Conservation (phyloP, 2,113 vertebrate species). For the Phyllostomus discolor region DNA sequence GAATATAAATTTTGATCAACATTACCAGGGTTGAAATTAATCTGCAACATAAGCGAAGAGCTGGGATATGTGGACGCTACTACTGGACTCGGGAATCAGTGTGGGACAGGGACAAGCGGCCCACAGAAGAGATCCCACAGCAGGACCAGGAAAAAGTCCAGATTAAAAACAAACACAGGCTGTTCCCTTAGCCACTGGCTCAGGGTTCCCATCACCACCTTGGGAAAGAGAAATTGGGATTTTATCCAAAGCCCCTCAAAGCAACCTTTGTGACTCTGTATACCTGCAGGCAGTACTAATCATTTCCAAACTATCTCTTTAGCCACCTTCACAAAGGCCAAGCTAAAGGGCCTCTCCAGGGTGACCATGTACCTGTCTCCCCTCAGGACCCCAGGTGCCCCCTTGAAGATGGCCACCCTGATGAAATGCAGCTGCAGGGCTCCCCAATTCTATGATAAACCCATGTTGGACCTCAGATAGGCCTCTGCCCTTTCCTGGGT, state of each 20-base stretch:
- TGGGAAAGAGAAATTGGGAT: neutral
- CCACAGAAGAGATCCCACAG: neutral
- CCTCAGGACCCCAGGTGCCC: neutral
- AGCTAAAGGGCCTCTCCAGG: neutral
- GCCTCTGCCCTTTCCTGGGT: neutral
- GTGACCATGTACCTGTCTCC: neutral
- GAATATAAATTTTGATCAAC: slow-evolving; percentile 12
- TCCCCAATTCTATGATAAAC: neutral
- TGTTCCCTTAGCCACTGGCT: neutral
- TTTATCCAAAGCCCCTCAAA: neutral
- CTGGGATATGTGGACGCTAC: neutral
- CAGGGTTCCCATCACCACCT: neutral
- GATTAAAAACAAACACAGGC: fast-evolving
- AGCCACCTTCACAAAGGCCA: neutral
- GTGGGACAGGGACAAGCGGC: neutral
- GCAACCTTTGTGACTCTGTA: neutral
- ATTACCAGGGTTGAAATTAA: neutral
- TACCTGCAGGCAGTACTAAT: neutral
- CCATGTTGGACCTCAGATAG: neutral
- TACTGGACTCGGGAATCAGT: neutral
- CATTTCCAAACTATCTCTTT: neutral
- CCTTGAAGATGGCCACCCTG: neutral
- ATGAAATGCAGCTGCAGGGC: neutral
- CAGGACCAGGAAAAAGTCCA: neutral
- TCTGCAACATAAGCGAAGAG: neutral